phyloP scores from a whole-genome alignment of 2,888 invertebrate species.

The Polydrusus tereticollis region DNA sequence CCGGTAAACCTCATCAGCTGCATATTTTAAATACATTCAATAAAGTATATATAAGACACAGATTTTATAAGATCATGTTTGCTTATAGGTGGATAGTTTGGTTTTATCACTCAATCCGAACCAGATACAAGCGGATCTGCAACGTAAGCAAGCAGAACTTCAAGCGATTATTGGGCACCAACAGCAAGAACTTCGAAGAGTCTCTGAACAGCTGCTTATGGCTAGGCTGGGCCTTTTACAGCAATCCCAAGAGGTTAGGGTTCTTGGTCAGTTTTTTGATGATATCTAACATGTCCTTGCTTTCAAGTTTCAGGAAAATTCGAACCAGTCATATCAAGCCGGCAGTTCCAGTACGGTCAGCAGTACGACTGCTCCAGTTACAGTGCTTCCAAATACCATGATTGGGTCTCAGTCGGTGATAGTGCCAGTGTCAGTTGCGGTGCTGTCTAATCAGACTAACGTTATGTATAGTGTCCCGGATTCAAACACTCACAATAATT shows the following conservation, averaged over 20 bases:
- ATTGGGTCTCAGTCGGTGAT: slow-evolving; percentile 57
- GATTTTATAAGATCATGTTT: no score
- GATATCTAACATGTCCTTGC: not conserved
- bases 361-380: slow-evolving; percentile 62
- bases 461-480: slow-evolving; percentile 57
- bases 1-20: no score
- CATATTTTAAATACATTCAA: no score
- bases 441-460: slow-evolving; percentile 51
- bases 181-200: slow-evolving; percentile 86
- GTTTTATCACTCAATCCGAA: slow-evolving; percentile 71
- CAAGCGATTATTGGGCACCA: slow-evolving; percentile 88
- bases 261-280: not conserved
- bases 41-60: no score
- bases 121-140: slow-evolving; percentile 79
- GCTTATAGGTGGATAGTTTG: slow-evolving; percentile 57
- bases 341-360: slow-evolving; percentile 57
- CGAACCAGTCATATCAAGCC: slow-evolving; percentile 14
- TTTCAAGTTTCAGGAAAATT: not conserved
- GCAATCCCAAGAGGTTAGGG: slow-evolving; percentile 42
- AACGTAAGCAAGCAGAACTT: slow-evolving; percentile 87
- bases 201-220: slow-evolving; percentile 88
- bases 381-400: slow-evolving; percentile 52
- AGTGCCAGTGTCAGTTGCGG: slow-evolving; percentile 58
- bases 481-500: slow-evolving; percentile 57
- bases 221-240: slow-evolving; percentile 81